Base-by-base conservation (phyloP, 2,113 vertebrate genomes). In the Dipodomys merriami region DNA sequence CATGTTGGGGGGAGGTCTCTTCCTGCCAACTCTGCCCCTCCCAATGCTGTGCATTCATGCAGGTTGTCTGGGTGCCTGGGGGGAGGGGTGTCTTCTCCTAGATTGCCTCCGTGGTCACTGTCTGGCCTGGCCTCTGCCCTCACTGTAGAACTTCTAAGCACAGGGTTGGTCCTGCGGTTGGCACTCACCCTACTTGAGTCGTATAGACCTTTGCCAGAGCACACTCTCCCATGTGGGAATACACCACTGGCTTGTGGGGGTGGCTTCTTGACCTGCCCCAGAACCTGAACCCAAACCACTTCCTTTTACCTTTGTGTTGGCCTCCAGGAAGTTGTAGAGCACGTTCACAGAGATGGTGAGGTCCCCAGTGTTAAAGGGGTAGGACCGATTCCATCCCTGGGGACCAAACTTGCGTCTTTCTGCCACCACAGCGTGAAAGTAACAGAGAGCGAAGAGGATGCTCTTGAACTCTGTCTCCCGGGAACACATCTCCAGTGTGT, bases 401-500 rank as follows among this genome's bases (percentile, higher is more conserved):
- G 99, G 97, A 6, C 99, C 99, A 76, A 99, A 99, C 96, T 98
- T 99, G 46, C 98, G 98, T 88, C 99, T 98, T 85, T 99, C 99
- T 0, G 99, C 99, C 96, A 99, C 99, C 91, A 99, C 99, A 0
- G 99, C 99, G 0, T 99, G 99, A 95, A 99, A 99, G 82, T 99
- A 99, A 93, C 99, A 99, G 10, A 99, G 98, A 9, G 99, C 97
- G 16, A 99, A 99, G 82, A 99, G 97, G 92, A 99, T 99, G 97
- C 98, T 99, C 97, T 99, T 99, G 90, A 99, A 99, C 97, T 99
- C 99, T 0, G 96, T 98, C 97, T 99, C 99, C 39, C 98, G 97
- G 1, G 98, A 97, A 60, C 99, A 99, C 98, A 98, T 98, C 97
- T 99, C 99, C 98, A 99, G 94, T 0, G 99, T 99, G 93, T 99